Percentiles rank a stretch among this genome's conserved stretches.
Conservation (phyloP, 2,888 invertebrate species). For the Hyposoter dolosus region DNA sequence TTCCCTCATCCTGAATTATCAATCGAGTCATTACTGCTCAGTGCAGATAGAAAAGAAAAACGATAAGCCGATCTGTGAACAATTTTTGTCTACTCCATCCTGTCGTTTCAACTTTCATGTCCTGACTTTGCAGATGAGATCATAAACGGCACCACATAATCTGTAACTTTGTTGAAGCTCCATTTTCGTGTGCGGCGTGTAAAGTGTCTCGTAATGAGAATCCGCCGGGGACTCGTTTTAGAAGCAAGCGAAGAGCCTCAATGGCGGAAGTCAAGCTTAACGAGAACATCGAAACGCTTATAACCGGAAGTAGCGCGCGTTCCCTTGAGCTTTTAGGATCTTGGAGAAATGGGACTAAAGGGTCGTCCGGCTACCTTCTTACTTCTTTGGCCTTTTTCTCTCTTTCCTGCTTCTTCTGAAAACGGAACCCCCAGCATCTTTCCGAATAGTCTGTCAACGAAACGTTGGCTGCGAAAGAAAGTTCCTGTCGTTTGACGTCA, state of each 20-base stretch:
- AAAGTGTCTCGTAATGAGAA: conserved; percentile 36
- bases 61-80: background rate
- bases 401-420: background rate
- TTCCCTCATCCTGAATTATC: conserved; percentile 1
- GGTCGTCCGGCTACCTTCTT: background rate
- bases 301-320: conserved; percentile 45
- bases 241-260: background rate
- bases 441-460: conserved; percentile 20
- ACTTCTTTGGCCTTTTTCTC: background rate
- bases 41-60: background rate
- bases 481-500: conserved; percentile 46
- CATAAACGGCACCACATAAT: conserved; percentile 24
- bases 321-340: conserved; percentile 26
- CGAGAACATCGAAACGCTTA: conserved; percentile 57
- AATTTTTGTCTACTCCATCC: background rate
- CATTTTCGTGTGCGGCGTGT: conserved; percentile 2
- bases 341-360: conserved; percentile 8
- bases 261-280: conserved; percentile 43
- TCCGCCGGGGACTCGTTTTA: conserved; percentile 9
- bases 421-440: conserved; percentile 6
- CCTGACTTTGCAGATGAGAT: background rate
- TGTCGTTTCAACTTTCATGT: background rate
- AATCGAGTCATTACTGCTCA: background rate
- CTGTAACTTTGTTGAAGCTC: conserved; percentile 30
- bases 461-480: conserved; percentile 24